These are phyloP conservation scores for Leucophora obtusa DNA, from an alignment of 2,888 invertebrate genomes.

Conservation along the genomic window DNA sequence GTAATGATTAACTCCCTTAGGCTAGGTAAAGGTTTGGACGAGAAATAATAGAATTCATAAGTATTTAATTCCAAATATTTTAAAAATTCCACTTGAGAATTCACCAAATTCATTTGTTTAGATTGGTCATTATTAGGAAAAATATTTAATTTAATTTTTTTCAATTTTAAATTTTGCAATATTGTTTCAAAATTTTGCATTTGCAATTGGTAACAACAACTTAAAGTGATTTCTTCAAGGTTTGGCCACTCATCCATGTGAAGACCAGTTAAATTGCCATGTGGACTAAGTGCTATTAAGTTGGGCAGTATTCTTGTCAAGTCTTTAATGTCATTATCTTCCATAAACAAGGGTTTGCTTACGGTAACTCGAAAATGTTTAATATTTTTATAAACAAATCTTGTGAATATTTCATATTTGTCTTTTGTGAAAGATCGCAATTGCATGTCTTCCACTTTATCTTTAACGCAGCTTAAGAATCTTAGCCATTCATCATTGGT, in stretches of 20 bases:
- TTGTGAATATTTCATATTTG: constrained; percentile 42
- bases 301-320: constrained; percentile 40
- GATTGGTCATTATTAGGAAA: constrained; percentile 40
- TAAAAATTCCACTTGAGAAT: constrained; percentile 37
- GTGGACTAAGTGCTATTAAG: constrained; percentile 45
- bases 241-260: constrained; percentile 44
- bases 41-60: constrained; percentile 49
- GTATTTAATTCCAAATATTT: constrained; percentile 49
- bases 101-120: constrained; percentile 31
- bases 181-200: constrained; percentile 35
- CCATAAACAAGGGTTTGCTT: constrained; percentile 35
- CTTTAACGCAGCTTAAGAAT: constrained; percentile 28
- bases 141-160: constrained; percentile 45
- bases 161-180: constrained; percentile 40
- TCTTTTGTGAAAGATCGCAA: constrained; percentile 37
- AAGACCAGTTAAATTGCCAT: constrained; percentile 43
- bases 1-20: constrained; percentile 48
- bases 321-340: constrained; percentile 39
- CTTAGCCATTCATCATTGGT: constrained; percentile 16
- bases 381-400: constrained; percentile 6
- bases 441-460: constrained; percentile 29
- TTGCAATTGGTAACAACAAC: constrained; percentile 45
- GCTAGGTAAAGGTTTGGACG: constrained; percentile 30
- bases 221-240: constrained; percentile 45
- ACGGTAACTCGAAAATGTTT: constrained; percentile 27